These are phyloP conservation scores for Cyanoderma ruficeps DNA, from an alignment of 2,113 vertebrate genomes.

Conservation along the genomic window DNA sequence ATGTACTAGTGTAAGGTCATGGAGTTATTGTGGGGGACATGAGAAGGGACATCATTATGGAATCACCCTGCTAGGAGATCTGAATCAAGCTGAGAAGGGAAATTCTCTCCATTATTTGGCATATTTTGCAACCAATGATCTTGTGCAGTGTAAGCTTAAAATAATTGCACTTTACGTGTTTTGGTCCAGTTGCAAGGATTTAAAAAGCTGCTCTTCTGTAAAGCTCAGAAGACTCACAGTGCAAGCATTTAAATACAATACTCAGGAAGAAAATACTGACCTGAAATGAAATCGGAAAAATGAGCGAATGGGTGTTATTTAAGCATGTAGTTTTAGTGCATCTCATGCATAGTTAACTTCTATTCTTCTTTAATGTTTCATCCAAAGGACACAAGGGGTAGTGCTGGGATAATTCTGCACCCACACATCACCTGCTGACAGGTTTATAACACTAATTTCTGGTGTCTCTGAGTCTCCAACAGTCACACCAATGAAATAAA, in stretches of 20 bases:
- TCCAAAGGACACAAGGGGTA: constrained; percentile 18
- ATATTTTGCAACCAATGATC: neutral
- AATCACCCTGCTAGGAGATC: neutral
- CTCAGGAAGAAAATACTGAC: neutral
- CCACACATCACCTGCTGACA: constrained; percentile 52
- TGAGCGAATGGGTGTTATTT: neutral
- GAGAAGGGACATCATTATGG: neutral
- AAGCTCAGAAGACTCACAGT: neutral
- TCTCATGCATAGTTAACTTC: constrained; percentile 29
- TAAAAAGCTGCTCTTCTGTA: neutral
- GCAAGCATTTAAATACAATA: neutral
- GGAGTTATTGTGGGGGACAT: neutral
- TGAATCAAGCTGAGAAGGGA: neutral
- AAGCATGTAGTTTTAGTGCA: neutral
- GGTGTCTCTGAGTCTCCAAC: neutral
- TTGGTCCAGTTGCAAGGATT: neutral
- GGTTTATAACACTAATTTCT: constrained; percentile 52
- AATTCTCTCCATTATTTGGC: neutral
- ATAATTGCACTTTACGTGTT: neutral
- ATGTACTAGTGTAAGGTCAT: neutral
- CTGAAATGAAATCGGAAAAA: constrained; percentile 1
- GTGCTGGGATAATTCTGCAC: constrained; percentile 22
- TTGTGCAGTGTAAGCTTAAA: neutral
- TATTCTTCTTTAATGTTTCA: constrained; percentile 18
- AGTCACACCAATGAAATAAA: constrained; percentile 21